Base-by-base conservation (phyloP, 2,888 invertebrate species). In the Pteria penguin region DNA sequence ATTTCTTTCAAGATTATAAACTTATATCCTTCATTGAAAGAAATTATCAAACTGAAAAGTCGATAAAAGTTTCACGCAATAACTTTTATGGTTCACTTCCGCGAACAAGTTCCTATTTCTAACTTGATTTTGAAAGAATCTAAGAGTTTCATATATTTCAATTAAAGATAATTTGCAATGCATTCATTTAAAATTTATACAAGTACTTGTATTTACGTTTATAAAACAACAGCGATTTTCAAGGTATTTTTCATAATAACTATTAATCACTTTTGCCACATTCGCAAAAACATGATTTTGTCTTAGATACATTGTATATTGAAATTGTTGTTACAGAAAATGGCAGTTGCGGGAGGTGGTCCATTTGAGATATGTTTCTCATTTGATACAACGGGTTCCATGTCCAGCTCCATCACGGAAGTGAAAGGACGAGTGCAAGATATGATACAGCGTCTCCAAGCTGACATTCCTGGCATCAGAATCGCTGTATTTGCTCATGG, bases 401-500 rank as follows among this genome's bases (percentile, higher is more conserved):
- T 90, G 90, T 78, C 72, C 61, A 67, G 77, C 11, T 86, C 80
- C 68, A 76, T 90, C 4, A 78, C 78, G 4, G 80, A 86, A 65
- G 86, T 90, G 2, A 76, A 87, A 24, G 83, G 81, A 3, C 79
- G 84, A 18, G 63, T 90, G 11, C 77, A 82, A 14, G 86, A 89
- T 71, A 82, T 89, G 79, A 87, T 88, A 18, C 82, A 87, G 72
- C 84, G 90, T 4, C 85, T 90, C 5, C 84, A 86, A 61, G 84
- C 86, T 4, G 90, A 90, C 74, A 88, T 90, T 14, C 88, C 90
- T 0, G 84, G 82, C 22, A 87, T 90, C 36, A 82, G 86, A 27
- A 86, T 91, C n/a, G 85, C 88, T 8, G 84, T 90, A 22, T 82
- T 90, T 31, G 91, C 91, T 24, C 91, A 91, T 68, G 91, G 90